Evolutionary conservation across 2,113 vertebrate species (phyloP).

Genomic region (Ovis canadensis): DNA sequence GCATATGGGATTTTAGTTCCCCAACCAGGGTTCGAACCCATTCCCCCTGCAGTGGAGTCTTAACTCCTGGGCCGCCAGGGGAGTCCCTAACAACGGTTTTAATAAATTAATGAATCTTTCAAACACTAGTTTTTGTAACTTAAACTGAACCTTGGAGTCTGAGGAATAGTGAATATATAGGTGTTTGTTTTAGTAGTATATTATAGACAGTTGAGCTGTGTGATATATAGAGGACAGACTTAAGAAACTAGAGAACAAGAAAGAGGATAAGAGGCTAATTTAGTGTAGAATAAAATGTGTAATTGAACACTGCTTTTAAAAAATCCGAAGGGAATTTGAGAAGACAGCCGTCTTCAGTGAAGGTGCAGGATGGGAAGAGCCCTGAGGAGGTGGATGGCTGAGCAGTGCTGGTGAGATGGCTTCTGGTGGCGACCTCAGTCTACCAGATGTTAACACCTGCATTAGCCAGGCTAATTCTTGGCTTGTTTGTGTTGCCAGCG

Average conservation of each 20-base stretch:
- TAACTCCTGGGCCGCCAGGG: neutral
- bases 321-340: neutral
- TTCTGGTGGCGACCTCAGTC: neutral
- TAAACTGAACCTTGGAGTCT: neutral
- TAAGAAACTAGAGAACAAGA: neutral
- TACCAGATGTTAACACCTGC: neutral
- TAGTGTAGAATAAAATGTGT: neutral
- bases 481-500: constrained; percentile 35
- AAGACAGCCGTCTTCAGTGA: neutral
- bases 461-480: neutral
- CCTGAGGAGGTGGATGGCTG: neutral
- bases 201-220: neutral
- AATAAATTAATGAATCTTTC: neutral
- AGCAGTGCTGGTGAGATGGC: neutral
- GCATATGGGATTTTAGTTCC: neutral
- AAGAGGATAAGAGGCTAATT: neutral
- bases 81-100: neutral
- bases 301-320: neutral
- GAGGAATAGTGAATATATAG: neutral
- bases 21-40: neutral
- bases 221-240: neutral
- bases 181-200: neutral
- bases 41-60: neutral
- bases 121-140: neutral
- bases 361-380: neutral